Evolutionary conservation across 2,797 vertebrate genomes (phyloP).

Genomic region (Lithobates pipiens): DNA sequence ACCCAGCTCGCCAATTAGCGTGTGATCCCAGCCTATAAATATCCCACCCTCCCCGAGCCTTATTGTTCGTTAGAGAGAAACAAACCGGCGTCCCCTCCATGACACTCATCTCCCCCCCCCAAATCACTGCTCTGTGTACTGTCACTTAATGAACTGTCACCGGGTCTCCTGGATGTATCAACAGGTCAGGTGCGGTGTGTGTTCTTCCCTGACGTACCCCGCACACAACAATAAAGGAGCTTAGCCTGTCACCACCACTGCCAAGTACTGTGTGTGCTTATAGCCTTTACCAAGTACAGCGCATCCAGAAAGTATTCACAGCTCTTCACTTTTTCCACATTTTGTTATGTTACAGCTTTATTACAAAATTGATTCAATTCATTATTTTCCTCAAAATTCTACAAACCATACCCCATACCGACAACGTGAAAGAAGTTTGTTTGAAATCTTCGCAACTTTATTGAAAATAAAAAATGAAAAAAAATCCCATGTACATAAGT

Average conservation of each 20-base stretch:
- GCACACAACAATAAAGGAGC: neutral
- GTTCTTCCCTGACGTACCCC: neutral
- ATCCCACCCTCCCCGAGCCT: constrained; percentile 5
- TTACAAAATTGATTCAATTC: no score
- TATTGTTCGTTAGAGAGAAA: constrained; percentile 32
- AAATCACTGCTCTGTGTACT: constrained; percentile 15
- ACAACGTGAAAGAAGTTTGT: no score
- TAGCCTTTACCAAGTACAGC: neutral
- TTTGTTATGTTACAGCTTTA: no score
- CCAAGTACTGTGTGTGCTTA: neutral
- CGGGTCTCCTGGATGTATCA: neutral
- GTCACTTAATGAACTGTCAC: constrained; percentile 30
- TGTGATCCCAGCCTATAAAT: constrained; percentile 46
- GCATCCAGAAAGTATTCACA: no score
- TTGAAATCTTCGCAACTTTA: no score
- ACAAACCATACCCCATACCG: no score
- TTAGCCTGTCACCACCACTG: neutral
- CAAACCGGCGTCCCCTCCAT: constrained; percentile 11
- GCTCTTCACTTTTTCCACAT: no score
- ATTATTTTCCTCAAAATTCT: no score
- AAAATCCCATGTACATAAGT: no score
- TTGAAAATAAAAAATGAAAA: no score
- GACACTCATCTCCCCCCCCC: constrained; percentile 10
- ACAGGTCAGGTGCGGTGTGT: constrained; percentile 12
- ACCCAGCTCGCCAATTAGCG: constrained; percentile 43